Conservation (phyloP, 2,797 vertebrate species). For the Australoheros facetus region DNA sequence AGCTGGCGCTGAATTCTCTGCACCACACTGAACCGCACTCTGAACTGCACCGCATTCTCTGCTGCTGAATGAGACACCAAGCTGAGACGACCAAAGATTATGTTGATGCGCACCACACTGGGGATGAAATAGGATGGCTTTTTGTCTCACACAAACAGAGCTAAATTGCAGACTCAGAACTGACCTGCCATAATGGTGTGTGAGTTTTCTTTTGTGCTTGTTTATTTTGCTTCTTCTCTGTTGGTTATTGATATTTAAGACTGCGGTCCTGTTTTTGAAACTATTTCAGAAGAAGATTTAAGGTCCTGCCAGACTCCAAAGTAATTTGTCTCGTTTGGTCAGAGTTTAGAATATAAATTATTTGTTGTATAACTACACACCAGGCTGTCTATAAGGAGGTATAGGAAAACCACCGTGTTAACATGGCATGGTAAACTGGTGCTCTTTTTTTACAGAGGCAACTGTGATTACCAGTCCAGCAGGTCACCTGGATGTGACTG, state of each 20-base stretch:
- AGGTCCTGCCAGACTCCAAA: constrained; percentile 30
- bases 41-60: constrained; percentile 15
- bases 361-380: constrained; percentile 4
- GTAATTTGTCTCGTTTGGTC: constrained; percentile 53
- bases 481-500: constrained; percentile 92
- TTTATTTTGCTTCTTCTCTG: constrained; percentile 33
- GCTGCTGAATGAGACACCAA: constrained; percentile 51
- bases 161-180: constrained; percentile 61
- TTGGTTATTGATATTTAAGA: constrained; percentile 33
- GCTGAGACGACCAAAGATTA: constrained; percentile 67
- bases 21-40: background rate
- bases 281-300: constrained; percentile 26
- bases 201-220: constrained; percentile 39
- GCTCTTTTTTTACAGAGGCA: constrained; percentile 80
- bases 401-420: background rate
- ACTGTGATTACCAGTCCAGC: constrained; percentile 90
- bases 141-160: constrained; percentile 60
- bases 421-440: background rate
- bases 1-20: constrained; percentile 34
- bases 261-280: constrained; percentile 30
- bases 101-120: constrained; percentile 57
- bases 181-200: constrained; percentile 51
- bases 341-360: constrained; percentile 19
- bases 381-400: background rate
- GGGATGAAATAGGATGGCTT: constrained; percentile 59